A percentile compares a stretch with the other conserved stretches of the same genome.
Evolutionary conservation across 1,140 invertebrate species (phyloP).

Genomic region (Pararge aegeria): DNA sequence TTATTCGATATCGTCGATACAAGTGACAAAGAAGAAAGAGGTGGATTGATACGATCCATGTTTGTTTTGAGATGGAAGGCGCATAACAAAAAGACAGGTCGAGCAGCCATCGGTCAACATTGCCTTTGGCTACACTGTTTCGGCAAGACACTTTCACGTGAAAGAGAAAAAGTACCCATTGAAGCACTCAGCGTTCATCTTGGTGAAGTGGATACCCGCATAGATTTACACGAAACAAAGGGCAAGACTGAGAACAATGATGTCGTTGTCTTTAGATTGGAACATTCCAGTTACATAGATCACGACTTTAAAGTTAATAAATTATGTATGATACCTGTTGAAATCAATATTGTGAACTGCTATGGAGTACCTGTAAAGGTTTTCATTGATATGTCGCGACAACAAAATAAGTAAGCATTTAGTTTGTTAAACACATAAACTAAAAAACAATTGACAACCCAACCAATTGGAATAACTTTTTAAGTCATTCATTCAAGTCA

Average conservation of each 20-base stretch:
- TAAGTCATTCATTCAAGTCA: no score
- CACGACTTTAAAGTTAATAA: slow-evolving; percentile 78
- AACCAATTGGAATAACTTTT: no score
- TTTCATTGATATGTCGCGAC: slow-evolving; percentile 70
- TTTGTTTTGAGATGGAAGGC: slow-evolving; percentile 80
- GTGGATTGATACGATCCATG: slow-evolving; percentile 69
- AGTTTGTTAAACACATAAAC: neutral
- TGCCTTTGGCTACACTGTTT: slow-evolving; percentile 75
- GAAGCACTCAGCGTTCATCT: slow-evolving; percentile 36
- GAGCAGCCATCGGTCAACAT: slow-evolving; percentile 76
- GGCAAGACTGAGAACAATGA: slow-evolving; percentile 61
- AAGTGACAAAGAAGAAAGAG: slow-evolving; percentile 27
- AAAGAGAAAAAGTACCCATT: slow-evolving; percentile 32
- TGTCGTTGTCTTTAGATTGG: slow-evolving; percentile 75
- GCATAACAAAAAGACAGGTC: slow-evolving; percentile 56
- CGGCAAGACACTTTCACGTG: slow-evolving; percentile 50
- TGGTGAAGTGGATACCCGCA: slow-evolving; percentile 48
- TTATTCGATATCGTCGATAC: slow-evolving; percentile 42
- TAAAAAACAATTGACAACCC: neutral
- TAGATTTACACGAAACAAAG: slow-evolving; percentile 39
- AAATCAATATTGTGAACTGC: slow-evolving; percentile 78
- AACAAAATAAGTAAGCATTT: slow-evolving; percentile 53
- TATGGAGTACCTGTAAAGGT: slow-evolving; percentile 66
- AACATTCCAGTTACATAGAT: slow-evolving; percentile 72
- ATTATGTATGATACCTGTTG: slow-evolving; percentile 79